Base-by-base conservation (phyloP, 2,113 vertebrate species). In the Coregonus clupeaformis region DNA sequence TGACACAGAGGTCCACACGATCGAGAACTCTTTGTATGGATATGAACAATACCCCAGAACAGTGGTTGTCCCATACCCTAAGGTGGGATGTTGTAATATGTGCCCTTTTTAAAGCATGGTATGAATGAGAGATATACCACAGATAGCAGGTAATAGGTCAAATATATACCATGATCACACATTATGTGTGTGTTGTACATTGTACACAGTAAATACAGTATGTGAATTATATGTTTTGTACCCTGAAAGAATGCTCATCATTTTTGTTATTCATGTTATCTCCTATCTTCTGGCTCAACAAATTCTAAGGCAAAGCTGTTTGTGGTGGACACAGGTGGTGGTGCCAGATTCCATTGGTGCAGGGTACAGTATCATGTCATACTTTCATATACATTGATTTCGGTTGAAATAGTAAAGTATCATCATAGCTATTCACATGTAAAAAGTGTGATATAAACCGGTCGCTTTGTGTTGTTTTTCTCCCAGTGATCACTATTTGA, bases 401-500 rank as follows among this genome's bases (percentile, higher is more conserved):
- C 24, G 22, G 12, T 75, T 36, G 62, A 14, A 5, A n/a, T n/a
- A 7, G 27, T 7, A 7, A 47, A 47, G 45, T 55, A 5, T 55
- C 0, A 13, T 69, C 47, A 25, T 71, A 13, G 18, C n/a, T n/a
- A n/a, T n/a, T n/a, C n/a, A n/a, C n/a, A n/a, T n/a, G n/a, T n/a
- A 62, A 80, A 80, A 24, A 69, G 57, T 32, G 52, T 68, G 76
- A n/a, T 86, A 30, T 5, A 30, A 30, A 30, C 30, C 5, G 30
- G 30, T 87, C 77, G 76, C 75, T 82, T 81, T 83, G 63, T 86
- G 47, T 89, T 62, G 45, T 72, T 18, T 88, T 82, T 68, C 86
- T 90, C 85, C 62, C 91, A 98, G 98, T 77, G 97, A 98, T 85
- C 92, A 98, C 90, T 96, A 97, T 90, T 90, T 99, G 89, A 94